Conservation (phyloP, 2,113 vertebrate genomes). For the Chionodraco myersi region DNA sequence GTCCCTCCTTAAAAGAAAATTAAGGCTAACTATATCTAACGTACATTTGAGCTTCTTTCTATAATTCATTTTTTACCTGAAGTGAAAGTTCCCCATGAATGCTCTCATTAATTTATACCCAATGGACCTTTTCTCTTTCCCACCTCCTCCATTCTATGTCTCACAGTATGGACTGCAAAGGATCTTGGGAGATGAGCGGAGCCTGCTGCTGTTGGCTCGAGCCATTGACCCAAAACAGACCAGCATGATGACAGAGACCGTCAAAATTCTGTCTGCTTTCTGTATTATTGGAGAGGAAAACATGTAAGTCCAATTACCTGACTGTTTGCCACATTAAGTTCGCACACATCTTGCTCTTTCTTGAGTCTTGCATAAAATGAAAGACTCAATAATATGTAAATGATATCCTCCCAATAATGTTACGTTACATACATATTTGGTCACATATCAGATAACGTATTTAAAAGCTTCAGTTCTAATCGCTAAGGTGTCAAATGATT, state of each 20-base stretch:
- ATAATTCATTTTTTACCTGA: conserved; percentile 47
- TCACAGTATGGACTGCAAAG: conserved; percentile 94
- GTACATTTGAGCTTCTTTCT: conserved; percentile 47
- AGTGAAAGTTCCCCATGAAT: conserved; percentile 62
- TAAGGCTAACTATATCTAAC: conserved; percentile 71
- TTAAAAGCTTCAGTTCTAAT: neutral
- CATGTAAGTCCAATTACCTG: conserved; percentile 81
- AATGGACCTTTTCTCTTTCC: conserved; percentile 39
- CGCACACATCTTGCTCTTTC: neutral
- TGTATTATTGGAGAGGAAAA: conserved; percentile 97
- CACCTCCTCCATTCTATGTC: conserved; percentile 16
- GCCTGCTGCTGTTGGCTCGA: conserved; percentile 91
- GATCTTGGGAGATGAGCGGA: conserved; percentile 93
- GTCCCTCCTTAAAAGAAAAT: conserved; percentile 74
- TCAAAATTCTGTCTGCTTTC: conserved; percentile 96
- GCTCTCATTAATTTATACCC: conserved; percentile 67
- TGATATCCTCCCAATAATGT: neutral
- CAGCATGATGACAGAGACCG: conserved; percentile 97
- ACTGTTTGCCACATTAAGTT: neutral
- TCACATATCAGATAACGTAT: neutral
- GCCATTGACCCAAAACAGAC: conserved; percentile 96
- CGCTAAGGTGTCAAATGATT: neutral
- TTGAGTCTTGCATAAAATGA: neutral
- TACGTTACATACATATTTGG: neutral
- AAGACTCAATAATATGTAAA: conserved; percentile 1